Percentiles rank a stretch among this genome's conserved stretches.
These are phyloP conservation scores for Eristalis tenax DNA, from an alignment of 2,888 invertebrate genomes.

Conservation along the genomic window DNA sequence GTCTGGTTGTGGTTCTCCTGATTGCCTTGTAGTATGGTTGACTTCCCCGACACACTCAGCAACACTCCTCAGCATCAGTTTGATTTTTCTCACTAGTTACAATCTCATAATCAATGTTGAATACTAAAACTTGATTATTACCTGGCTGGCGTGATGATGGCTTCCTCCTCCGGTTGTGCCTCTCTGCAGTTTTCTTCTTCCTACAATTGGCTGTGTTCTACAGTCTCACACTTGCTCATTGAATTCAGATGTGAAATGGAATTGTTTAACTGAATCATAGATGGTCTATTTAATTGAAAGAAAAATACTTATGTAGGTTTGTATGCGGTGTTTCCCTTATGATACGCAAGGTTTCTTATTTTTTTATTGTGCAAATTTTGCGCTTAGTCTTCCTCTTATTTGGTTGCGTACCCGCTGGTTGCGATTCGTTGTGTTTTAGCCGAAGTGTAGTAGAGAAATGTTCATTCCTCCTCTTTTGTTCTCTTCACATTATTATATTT, in stretches of 20 bases:
- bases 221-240: not conserved
- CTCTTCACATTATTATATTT: constrained; percentile 2
- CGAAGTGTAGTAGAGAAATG: constrained; percentile 37
- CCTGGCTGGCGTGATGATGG: constrained; percentile 25
- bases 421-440: constrained; percentile 54
- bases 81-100: not conserved
- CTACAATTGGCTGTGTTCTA: not conserved
- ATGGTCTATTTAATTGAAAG: not conserved
- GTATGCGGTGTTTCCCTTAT: constrained; percentile 8
- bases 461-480: constrained; percentile 12
- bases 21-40: constrained; percentile 9
- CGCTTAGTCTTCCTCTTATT: constrained; percentile 30
- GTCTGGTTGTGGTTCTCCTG: not conserved
- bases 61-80: not conserved
- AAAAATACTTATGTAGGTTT: not conserved
- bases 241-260: not conserved
- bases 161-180: not conserved
- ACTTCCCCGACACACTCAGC: not conserved
- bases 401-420: constrained; percentile 39
- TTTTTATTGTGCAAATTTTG: constrained; percentile 18
- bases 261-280: not conserved
- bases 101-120: constrained; percentile 13
- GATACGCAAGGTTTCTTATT: constrained; percentile 27
- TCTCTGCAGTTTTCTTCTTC: constrained; percentile 1
- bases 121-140: constrained; percentile 33